A percentile compares a stretch with the other conserved stretches of the same genome.
Conservation (phyloP, 2,113 vertebrate genomes). For the Donacobius atricapilla region DNA sequence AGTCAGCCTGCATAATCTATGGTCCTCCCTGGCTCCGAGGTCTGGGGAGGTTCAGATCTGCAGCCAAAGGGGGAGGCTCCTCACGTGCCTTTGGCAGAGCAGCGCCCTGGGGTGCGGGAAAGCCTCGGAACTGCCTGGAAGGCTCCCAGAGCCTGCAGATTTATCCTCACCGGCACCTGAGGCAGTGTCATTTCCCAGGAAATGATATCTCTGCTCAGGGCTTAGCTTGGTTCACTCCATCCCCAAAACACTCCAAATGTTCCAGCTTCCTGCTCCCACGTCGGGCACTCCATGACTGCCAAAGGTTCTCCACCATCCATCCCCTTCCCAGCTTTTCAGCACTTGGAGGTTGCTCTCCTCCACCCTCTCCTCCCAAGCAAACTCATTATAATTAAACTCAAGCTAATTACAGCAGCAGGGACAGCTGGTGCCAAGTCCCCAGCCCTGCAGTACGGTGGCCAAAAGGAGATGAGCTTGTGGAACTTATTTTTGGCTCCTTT, state of each 20-base stretch:
- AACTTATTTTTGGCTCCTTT: background rate
- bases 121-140: background rate
- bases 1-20: constrained; percentile 54
- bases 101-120: background rate
- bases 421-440: background rate
- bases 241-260: background rate
- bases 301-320: background rate
- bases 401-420: background rate
- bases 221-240: background rate
- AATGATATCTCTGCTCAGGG: background rate
- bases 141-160: background rate
- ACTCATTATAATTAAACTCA: background rate
- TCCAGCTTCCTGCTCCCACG: background rate
- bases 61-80: constrained; percentile 28
- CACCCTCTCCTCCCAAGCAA: background rate
- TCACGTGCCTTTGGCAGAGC: background rate
- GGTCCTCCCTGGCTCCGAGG: constrained; percentile 7
- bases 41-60: constrained; percentile 37
- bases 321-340: background rate
- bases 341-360: background rate
- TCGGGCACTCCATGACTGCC: fast-evolving
- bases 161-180: background rate
- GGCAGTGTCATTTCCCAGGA: background rate
- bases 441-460: background rate
- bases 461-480: background rate